Evolutionary conservation across 1,140 invertebrate species (phyloP), one percentile per base, ranked within the genome.

Genomic region (Ceratina australensis): DNA sequence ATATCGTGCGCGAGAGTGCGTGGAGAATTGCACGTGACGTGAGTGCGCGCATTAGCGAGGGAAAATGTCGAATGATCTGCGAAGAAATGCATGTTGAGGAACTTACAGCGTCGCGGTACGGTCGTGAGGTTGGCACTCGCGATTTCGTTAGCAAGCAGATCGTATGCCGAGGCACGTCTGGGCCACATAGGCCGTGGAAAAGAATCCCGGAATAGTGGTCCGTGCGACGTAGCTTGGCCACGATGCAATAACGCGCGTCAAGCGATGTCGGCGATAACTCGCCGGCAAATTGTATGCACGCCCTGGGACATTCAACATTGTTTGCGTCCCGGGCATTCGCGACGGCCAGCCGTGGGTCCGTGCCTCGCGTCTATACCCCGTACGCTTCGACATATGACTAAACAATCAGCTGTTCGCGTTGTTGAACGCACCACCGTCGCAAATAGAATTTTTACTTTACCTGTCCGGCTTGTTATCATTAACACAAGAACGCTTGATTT

Each of bases 211-310:
- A 63, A 72, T 50, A 63, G 68, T 49, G 54, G 78, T 69, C 69
- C 77, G 84, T 87, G 87, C 86, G 87, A 87, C 87, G 85, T 86
- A 85, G 85, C 81, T n/a, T 18, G 52, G 84, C 76, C 79, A 65
- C 87, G 83, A 82, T 83, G 87, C 86, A 88, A 89, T 87, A 89
- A 86, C 79, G 81, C 64, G 85, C 79, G 59, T 86, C 79, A 82
- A 79, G 71, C 86, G 78, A 84, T 80, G 82, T 86, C 79, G 79
- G 79, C 84, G 85, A 87, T 81, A 87, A 87, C 85, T 82, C 67
- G 84, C 85, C 83, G 85, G 83, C 82, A 90, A 88, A 90, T 91
- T 87, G 83, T 90, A 90, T 87, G 87, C 88, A 88, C 86, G 82
- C 76, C 80, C 82, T 61, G 81, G 84, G 71, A 90, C 86, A 90